Conservation (phyloP, 1,140 invertebrate species). For the Lasaia peninsularis region DNA sequence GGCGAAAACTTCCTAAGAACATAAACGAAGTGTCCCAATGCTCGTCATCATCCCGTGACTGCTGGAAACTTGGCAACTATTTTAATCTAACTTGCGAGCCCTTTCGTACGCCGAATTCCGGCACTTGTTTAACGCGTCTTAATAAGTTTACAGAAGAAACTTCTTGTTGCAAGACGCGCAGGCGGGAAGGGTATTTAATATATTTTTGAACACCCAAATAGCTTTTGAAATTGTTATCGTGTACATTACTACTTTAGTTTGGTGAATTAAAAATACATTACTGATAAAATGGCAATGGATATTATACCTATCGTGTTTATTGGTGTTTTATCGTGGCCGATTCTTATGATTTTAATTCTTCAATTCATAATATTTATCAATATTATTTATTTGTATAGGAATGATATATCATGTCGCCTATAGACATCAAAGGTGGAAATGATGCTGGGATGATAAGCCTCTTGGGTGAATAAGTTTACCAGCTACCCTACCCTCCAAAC, state of each 20-base stretch:
- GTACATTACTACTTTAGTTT: background rate
- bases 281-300: background rate
- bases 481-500: no score
- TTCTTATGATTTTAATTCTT: no score
- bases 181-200: background rate
- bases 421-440: no score
- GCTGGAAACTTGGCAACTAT: slow-evolving; percentile 17
- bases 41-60: slow-evolving; percentile 16
- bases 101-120: slow-evolving; percentile 15
- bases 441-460: no score
- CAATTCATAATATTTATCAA: no score
- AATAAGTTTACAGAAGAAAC: slow-evolving; percentile 17
- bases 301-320: no score
- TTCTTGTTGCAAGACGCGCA: background rate
- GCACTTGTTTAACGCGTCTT: slow-evolving; percentile 20
- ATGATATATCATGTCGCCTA: no score
- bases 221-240: background rate
- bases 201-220: slow-evolving; percentile 5
- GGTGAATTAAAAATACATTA: background rate
- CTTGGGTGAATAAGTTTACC: no score
- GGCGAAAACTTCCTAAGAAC: background rate
- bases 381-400: no score
- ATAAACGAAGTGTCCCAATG: slow-evolving; percentile 6
- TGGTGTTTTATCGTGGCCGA: no score
- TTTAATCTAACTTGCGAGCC: slow-evolving; percentile 19